A percentile compares a stretch with the other conserved stretches of the same genome.
These are phyloP conservation scores for Scarus forsteni DNA, from an alignment of 2,797 vertebrate genomes.

Conservation along the genomic window DNA sequence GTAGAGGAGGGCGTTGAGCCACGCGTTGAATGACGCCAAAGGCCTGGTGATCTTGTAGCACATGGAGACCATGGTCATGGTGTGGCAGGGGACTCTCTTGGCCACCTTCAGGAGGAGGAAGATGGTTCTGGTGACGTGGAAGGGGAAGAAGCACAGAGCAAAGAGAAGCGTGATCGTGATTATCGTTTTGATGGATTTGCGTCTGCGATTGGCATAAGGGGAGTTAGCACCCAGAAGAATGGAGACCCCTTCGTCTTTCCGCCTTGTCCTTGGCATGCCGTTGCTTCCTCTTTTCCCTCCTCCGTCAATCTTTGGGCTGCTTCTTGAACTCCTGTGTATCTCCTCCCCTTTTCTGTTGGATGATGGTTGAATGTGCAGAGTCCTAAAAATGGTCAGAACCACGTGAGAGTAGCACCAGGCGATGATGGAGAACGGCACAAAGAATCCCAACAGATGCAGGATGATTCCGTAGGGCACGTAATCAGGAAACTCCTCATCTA, in stretches of 20 bases:
- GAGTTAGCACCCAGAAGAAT: slow-evolving; percentile 77
- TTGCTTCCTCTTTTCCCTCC: slow-evolving; percentile 52
- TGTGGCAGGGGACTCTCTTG: slow-evolving; percentile 80
- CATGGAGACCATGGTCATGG: slow-evolving; percentile 86
- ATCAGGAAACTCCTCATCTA: slow-evolving; percentile 86
- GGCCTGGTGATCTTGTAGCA: slow-evolving; percentile 90
- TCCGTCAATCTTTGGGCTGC: slow-evolving; percentile 31
- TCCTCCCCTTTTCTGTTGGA: slow-evolving; percentile 17
- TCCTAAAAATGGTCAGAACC: slow-evolving; percentile 86
- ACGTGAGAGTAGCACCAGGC: slow-evolving; percentile 90
- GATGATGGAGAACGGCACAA: slow-evolving; percentile 87
- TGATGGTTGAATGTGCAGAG: slow-evolving; percentile 79
- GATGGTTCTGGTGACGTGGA: slow-evolving; percentile 87
- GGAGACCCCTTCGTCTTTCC: slow-evolving; percentile 69
- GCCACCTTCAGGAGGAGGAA: slow-evolving; percentile 85
- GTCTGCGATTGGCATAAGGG: slow-evolving; percentile 83
- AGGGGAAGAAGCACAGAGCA: slow-evolving; percentile 87
- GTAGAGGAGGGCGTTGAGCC: slow-evolving; percentile 89
- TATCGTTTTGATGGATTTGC: slow-evolving; percentile 88
- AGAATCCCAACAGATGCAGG: slow-evolving; percentile 88
- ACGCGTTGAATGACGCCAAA: slow-evolving; percentile 88
- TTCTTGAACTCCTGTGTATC: slow-evolving; percentile 37
- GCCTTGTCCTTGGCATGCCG: slow-evolving; percentile 23
- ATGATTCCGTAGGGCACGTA: slow-evolving; percentile 89
- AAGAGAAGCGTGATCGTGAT: slow-evolving; percentile 89